Base-by-base conservation (phyloP, 2,888 invertebrate species). In the Serrognathus titanus region DNA sequence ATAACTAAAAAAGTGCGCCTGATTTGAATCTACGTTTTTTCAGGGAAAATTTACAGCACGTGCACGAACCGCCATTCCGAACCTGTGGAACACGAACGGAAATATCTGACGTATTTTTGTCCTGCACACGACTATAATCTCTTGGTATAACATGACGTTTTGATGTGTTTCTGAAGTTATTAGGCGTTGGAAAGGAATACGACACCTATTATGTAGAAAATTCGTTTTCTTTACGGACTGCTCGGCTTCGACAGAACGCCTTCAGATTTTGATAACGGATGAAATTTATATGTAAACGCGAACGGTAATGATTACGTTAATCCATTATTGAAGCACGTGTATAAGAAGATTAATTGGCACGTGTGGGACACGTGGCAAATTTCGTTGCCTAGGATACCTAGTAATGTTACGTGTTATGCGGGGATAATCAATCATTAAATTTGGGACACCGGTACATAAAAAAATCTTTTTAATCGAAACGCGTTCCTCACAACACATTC, bases 121-220 rank as follows among this genome's bases (percentile, higher is more conserved):
- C 53, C 47, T n/a, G n/a, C n/a, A n/a, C n/a, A n/a, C n/a, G n/a
- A n/a, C n/a, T n/a, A 50, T 53, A 57, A 57, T 55, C 49, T 58
- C 57, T 59, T 53, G 69, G 73, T 73, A 72, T 73, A 72, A 74
- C 72, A 73, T 73, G 72, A 71, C 74, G 69, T 67, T 64, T 59
- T 61, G 67, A 69, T 67, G 69, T 69, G 66, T 66, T 69, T 69
- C 67, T 63, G 66, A 69, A 71, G 63, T 68, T 70, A 70, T 69
- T 71, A 69, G 63, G 67, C 69, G 68, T 66, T 66, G 56, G 51
- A 52, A 51, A 7, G 56, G 56, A 56, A 56, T 52, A 56, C 56
- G 51, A 56, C 56, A 56, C 56, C 56, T 41, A 56, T 51, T 55
- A 51, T 51, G 47, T 56, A 51, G 45, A 51, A 56, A 58, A 57